Percentiles rank a stretch among this genome's conserved stretches.
phyloP scores from a whole-genome alignment of 2,797 vertebrate species.

The Cyprinodon diabolis region DNA sequence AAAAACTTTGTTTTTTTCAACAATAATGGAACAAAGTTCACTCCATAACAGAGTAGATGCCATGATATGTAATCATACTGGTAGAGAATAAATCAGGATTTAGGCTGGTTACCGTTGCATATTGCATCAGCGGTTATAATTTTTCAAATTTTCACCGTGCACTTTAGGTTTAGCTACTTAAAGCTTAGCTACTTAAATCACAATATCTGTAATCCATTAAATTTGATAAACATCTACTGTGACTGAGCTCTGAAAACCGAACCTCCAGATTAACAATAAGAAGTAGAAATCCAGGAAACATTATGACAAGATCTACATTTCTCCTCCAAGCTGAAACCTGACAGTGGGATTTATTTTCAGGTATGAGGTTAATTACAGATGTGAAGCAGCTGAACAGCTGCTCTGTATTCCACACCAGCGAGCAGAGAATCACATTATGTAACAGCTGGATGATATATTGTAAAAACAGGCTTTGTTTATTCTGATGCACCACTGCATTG shows the following conservation, averaged over 20 bases:
- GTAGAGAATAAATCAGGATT: too few species aligned
- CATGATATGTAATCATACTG: too few species aligned
- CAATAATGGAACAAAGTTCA: too few species aligned
- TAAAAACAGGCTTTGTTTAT: not conserved
- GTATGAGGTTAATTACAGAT: not conserved
- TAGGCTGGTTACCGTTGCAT: too few species aligned
- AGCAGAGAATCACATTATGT: not conserved
- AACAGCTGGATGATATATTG: not conserved
- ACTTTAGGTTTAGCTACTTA: not conserved
- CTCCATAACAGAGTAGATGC: too few species aligned
- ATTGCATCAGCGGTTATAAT: too few species aligned
- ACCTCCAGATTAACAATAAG: not conserved
- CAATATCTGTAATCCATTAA: not conserved
- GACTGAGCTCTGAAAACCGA: not conserved
- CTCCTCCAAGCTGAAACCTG: not conserved
- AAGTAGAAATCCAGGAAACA: too few species aligned
- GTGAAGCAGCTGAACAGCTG: constrained; percentile 3
- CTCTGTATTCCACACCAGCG: not conserved
- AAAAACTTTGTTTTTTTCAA: too few species aligned
- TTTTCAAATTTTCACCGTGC: too few species aligned
- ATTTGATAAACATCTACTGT: not conserved
- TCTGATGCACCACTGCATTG: not conserved
- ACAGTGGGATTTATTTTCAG: not conserved
- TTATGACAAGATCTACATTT: too few species aligned
- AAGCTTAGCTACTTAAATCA: not conserved